Conservation (phyloP, 2,113 vertebrate genomes). For the Marmota monax region DNA sequence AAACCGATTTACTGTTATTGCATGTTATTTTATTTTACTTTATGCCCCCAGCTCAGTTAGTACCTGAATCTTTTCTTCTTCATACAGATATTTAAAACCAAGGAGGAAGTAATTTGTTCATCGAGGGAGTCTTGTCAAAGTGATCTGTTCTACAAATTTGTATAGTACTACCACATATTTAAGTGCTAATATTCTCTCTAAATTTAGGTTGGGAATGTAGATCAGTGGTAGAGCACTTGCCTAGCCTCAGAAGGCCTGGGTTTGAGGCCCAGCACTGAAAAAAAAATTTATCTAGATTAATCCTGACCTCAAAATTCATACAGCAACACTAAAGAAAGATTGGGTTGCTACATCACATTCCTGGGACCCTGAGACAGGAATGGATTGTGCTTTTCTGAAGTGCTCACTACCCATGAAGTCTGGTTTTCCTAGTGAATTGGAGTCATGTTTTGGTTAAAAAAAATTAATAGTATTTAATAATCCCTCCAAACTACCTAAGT, state of each 20-base stretch:
- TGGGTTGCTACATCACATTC: neutral
- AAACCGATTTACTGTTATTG: neutral
- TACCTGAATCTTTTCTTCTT: neutral
- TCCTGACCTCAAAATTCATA: neutral
- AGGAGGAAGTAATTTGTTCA: neutral
- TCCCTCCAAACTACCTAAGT: neutral
- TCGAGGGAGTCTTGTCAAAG: neutral
- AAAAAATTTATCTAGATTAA: neutral
- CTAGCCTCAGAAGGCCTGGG: too few relatives aligned
- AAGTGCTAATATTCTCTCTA: neutral
- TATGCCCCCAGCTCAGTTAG: slow-evolving; percentile 38
- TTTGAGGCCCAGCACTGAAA: neutral
- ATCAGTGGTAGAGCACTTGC: too few relatives aligned
- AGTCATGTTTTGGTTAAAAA: slow-evolving; percentile 15
- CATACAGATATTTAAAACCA: slow-evolving; percentile 67
- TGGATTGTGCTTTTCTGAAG: neutral
- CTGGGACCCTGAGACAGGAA: neutral
- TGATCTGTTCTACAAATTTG: neutral
- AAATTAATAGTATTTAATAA: slow-evolving; percentile 39
- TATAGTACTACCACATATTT: neutral
- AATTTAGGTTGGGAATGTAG: neutral
- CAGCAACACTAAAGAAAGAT: neutral
- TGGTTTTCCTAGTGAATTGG: neutral
- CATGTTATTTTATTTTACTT: slow-evolving; percentile 48
- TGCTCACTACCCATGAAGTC: neutral